phyloP scores from a whole-genome alignment of 2,888 invertebrate species.

The Aquatica leii region DNA sequence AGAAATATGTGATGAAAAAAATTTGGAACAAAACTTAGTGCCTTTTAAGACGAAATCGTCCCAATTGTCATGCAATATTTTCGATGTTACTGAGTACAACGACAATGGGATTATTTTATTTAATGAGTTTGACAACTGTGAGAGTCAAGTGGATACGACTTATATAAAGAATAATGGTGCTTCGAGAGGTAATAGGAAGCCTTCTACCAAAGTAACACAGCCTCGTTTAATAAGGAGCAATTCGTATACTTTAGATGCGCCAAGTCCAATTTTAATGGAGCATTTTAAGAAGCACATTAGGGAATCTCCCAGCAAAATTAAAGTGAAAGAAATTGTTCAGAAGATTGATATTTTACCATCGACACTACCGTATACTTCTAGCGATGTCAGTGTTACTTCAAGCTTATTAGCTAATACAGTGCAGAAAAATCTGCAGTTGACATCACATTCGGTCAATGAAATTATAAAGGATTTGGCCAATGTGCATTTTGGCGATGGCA shows the following conservation, averaged over 20 bases:
- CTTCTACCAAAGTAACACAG: constrained; percentile 47
- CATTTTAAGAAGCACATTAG: constrained; percentile 64
- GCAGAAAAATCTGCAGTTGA: background rate
- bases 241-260: constrained; percentile 80
- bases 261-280: constrained; percentile 77
- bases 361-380: too few species aligned
- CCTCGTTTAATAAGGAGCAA: constrained; percentile 72
- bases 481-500: background rate
- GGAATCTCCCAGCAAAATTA: too few species aligned
- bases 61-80: constrained; percentile 49
- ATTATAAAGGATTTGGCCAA: background rate
- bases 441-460: background rate
- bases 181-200: background rate
- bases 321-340: too few species aligned
- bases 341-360: too few species aligned
- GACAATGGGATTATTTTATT: constrained; percentile 31
- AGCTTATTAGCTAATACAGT: background rate
- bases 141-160: constrained; percentile 39
- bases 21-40: constrained; percentile 28
- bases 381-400: background rate
- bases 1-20: constrained; percentile 8
- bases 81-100: constrained; percentile 51
- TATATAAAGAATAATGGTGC: background rate
- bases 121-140: constrained; percentile 15
- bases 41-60: constrained; percentile 30